Evolutionary conservation across 2,797 vertebrate genomes (phyloP).

Genomic region (Coreius guichenoti): DNA sequence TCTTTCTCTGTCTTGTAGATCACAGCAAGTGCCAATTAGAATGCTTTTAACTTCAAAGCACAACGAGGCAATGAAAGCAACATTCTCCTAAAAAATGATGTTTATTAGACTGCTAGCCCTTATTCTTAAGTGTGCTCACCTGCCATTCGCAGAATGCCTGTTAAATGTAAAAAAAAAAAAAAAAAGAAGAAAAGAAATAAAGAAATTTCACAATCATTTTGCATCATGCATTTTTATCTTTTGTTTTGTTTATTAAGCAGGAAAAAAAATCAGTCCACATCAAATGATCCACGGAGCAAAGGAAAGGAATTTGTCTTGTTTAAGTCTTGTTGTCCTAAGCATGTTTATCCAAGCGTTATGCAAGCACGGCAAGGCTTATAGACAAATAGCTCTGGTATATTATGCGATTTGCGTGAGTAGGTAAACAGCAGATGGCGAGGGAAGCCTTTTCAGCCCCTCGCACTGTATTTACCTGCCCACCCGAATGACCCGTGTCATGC

Average conservation of each 20-base stretch:
- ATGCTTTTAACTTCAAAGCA: slow-evolving; percentile 63
- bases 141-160: neutral
- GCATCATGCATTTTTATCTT: neutral
- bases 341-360: slow-evolving; percentile 64
- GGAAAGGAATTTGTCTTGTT: slow-evolving; percentile 45
- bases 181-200: neutral
- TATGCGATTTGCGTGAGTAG: slow-evolving; percentile 68
- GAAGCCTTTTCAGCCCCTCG: slow-evolving; percentile 70
- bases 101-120: slow-evolving; percentile 36
- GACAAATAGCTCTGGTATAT: slow-evolving; percentile 64
- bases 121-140: slow-evolving; percentile 13
- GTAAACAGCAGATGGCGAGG: slow-evolving; percentile 86
- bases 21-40: slow-evolving; percentile 58
- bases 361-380: slow-evolving; percentile 63
- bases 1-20: slow-evolving; percentile 47
- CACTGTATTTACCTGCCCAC: slow-evolving; percentile 78
- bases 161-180: neutral
- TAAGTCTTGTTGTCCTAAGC: slow-evolving; percentile 47
- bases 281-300: slow-evolving; percentile 16
- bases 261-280: slow-evolving; percentile 20
- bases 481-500: slow-evolving; percentile 76
- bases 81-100: slow-evolving; percentile 19
- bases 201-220: neutral
- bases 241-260: slow-evolving; percentile 38
- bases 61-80: slow-evolving; percentile 40